Percentiles rank a stretch among this genome's conserved stretches.
These are phyloP conservation scores for Pithys albifrons DNA, from an alignment of 2,113 vertebrate genomes.

Conservation along the genomic window DNA sequence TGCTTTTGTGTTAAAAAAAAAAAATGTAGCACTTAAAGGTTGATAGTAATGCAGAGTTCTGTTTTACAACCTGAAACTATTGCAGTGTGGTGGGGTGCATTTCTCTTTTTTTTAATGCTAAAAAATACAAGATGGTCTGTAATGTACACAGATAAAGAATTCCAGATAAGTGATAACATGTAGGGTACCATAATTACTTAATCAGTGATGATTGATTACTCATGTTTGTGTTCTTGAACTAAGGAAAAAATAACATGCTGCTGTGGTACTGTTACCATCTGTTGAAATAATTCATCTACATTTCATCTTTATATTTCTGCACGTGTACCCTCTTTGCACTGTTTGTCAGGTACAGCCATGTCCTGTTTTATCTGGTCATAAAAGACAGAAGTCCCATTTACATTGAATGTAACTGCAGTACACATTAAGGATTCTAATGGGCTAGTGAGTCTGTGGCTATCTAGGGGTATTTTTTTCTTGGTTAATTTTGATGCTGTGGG, in stretches of 20 bases:
- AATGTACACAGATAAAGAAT: constrained; percentile 55
- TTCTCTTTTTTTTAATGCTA: neutral
- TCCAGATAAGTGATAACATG: constrained; percentile 67
- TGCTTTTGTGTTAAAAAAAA: constrained; percentile 85
- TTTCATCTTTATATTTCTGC: constrained; percentile 71
- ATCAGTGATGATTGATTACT: constrained; percentile 80
- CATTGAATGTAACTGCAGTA: constrained; percentile 41
- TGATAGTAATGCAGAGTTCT: constrained; percentile 67
- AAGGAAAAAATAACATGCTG: constrained; percentile 73
- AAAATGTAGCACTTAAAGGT: constrained; percentile 76
- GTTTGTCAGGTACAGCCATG: constrained; percentile 28
- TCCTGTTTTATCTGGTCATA: constrained; percentile 43
- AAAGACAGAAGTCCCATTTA: constrained; percentile 56
- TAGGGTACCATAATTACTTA: constrained; percentile 77
- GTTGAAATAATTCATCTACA: constrained; percentile 70
- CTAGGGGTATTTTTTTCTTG: neutral
- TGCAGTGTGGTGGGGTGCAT: neutral
- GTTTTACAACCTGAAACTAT: constrained; percentile 62
- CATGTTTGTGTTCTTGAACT: constrained; percentile 75
- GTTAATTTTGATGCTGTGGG: constrained; percentile 18
- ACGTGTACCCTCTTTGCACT: neutral
- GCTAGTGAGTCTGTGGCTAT: constrained; percentile 23
- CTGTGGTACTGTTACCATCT: constrained; percentile 75
- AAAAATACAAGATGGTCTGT: constrained; percentile 7
- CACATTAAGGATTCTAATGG: constrained; percentile 50